Evolutionary conservation across 2,113 vertebrate species (phyloP).

Genomic region (Dromiciops gliroides): DNA sequence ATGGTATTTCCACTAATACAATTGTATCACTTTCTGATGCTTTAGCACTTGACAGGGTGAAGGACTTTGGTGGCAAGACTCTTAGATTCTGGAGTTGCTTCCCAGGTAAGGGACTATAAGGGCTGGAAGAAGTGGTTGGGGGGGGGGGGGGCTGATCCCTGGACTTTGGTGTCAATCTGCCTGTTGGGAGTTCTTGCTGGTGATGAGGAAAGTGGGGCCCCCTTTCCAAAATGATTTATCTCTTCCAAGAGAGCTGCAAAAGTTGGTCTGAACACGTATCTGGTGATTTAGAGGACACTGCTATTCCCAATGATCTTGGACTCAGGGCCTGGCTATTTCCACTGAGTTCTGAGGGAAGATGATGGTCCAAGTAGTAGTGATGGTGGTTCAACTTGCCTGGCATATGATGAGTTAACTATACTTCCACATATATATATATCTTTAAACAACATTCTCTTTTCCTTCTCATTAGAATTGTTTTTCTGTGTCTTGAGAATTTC

Average conservation of each 20-base stretch:
- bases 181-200: too few relatives aligned
- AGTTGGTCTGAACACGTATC: not conserved
- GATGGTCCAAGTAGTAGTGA: not conserved
- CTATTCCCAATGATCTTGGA: not conserved
- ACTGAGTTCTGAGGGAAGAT: not conserved
- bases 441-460: not conserved
- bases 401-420: not conserved
- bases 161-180: too few relatives aligned
- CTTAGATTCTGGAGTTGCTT: too few relatives aligned
- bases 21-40: too few relatives aligned
- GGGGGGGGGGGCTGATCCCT: too few relatives aligned
- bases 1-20: not conserved
- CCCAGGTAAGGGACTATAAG: too few relatives aligned
- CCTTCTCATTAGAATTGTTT: not conserved
- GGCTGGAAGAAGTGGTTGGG: too few relatives aligned
- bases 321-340: not conserved
- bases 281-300: not conserved
- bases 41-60: too few relatives aligned
- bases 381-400: not conserved
- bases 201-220: too few relatives aligned
- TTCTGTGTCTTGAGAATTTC: not conserved
- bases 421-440: not conserved
- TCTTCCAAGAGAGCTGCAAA: too few relatives aligned
- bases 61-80: too few relatives aligned
- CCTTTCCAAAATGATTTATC: too few relatives aligned